phyloP scores from a whole-genome alignment of 2,113 vertebrate species.

The Mohoua ochrocephala region DNA sequence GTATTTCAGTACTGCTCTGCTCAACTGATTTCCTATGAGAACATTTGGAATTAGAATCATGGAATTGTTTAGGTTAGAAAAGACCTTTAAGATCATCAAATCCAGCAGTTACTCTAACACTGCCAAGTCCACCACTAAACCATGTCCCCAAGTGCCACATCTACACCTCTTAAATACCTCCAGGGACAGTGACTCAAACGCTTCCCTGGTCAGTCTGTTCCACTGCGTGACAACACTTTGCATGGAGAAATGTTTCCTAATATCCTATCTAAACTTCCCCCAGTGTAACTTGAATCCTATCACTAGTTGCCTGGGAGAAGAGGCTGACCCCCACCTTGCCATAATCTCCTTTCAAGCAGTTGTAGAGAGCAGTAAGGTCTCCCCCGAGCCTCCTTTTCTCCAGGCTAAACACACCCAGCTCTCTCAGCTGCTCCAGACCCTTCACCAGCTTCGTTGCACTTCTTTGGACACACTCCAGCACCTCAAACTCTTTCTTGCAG shows the following conservation, averaged over 20 bases:
- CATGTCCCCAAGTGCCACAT: not conserved
- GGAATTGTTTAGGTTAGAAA: not conserved
- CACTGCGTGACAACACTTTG: not conserved
- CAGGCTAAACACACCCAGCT: not conserved
- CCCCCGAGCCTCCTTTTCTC: not conserved
- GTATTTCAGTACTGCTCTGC: not conserved
- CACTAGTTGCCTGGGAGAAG: not conserved
- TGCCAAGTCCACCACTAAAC: not conserved
- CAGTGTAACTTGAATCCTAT: not conserved
- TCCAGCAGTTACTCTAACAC: not conserved
- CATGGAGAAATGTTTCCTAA: not conserved
- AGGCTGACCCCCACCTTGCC: not conserved
- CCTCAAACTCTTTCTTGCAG: not conserved
- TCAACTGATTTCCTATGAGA: not conserved
- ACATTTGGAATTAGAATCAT: not conserved
- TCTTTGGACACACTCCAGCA: not conserved
- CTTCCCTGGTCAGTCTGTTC: not conserved
- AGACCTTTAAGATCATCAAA: not conserved
- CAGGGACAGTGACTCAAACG: not conserved
- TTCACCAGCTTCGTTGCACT: not conserved
- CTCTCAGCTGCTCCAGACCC: not conserved
- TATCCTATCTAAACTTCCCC: not conserved
- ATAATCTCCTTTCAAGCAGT: not conserved
- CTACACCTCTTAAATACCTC: not conserved
- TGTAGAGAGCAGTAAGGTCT: not conserved